These are phyloP conservation scores for Todus mexicanus DNA, from an alignment of 2,797 vertebrate genomes.

Conservation along the genomic window DNA sequence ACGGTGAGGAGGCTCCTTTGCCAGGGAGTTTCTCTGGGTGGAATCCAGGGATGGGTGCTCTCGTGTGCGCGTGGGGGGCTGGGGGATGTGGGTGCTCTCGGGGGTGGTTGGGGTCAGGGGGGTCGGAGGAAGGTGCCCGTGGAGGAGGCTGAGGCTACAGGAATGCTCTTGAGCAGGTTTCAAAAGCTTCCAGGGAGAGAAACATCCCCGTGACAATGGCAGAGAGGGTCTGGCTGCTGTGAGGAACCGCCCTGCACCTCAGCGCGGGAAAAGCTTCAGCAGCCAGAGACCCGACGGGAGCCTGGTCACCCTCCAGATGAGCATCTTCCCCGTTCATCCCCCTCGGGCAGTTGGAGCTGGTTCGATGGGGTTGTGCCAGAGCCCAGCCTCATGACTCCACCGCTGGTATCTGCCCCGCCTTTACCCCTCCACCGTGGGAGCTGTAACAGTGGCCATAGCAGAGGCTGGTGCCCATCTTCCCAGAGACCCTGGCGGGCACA, in stretches of 20 bases:
- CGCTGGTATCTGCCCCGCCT: background rate
- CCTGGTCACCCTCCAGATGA: background rate
- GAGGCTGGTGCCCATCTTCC: background rate
- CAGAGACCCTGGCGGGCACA: background rate
- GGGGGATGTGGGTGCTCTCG: background rate
- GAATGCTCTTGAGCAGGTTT: background rate
- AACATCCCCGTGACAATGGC: fast-evolving
- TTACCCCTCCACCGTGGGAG: background rate
- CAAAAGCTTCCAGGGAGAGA: background rate
- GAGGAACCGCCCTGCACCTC: background rate
- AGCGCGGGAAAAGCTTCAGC: background rate
- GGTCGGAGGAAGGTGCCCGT: background rate
- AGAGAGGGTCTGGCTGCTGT: background rate
- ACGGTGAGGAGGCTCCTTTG: background rate
- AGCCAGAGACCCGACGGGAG: background rate
- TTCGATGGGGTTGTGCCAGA: background rate
- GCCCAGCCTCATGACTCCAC: background rate
- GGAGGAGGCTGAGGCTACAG: background rate
- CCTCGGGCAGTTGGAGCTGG: background rate
- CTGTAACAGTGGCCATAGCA: background rate
- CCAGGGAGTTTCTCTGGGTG: constrained; percentile 33
- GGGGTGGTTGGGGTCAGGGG: fast-evolving
- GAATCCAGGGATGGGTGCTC: background rate
- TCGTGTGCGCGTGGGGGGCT: background rate
- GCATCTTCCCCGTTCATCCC: background rate